Percentiles rank a stretch among this genome's conserved stretches.
phyloP scores from a whole-genome alignment of 2,113 vertebrate genomes.

The Petaurus breviceps region DNA sequence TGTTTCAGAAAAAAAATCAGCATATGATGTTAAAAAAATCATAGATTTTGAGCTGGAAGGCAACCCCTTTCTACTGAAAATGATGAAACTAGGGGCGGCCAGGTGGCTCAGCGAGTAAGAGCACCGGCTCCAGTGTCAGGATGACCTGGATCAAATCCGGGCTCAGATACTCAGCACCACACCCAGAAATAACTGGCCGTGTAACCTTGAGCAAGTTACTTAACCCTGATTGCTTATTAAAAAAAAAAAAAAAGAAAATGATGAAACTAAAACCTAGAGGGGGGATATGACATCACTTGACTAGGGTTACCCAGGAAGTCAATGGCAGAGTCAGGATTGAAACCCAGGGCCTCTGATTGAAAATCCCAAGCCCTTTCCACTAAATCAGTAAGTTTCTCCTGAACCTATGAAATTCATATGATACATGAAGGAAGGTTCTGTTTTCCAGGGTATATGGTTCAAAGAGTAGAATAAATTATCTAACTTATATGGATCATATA shows the following conservation, averaged over 20 bases:
- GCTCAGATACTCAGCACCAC: too few relatives aligned
- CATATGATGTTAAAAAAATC: not conserved
- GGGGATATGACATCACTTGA: not conserved
- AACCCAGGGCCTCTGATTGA: not conserved
- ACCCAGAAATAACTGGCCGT: too few relatives aligned
- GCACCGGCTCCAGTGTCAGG: too few relatives aligned
- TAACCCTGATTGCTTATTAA: too few relatives aligned
- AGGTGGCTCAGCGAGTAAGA: too few relatives aligned
- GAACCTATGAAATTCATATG: not conserved
- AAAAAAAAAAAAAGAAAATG: too few relatives aligned
- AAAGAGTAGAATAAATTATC: not conserved
- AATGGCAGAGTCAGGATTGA: not conserved
- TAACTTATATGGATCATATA: not conserved
- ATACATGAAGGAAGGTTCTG: not conserved
- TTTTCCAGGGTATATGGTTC: not conserved
- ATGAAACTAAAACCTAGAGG: not conserved
- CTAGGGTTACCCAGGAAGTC: not conserved
- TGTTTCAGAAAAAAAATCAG: not conserved
- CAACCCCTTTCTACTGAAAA: not conserved
- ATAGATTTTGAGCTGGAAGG: not conserved
- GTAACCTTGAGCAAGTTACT: too few relatives aligned
- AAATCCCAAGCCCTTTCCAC: not conserved
- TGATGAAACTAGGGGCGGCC: too few relatives aligned
- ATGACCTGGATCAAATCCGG: too few relatives aligned
- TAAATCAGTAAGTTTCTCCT: not conserved